Base-by-base conservation (phyloP, 37 sponge, comb jelly and placozoan genomes). In the Mnemiopsis leidyi region DNA sequence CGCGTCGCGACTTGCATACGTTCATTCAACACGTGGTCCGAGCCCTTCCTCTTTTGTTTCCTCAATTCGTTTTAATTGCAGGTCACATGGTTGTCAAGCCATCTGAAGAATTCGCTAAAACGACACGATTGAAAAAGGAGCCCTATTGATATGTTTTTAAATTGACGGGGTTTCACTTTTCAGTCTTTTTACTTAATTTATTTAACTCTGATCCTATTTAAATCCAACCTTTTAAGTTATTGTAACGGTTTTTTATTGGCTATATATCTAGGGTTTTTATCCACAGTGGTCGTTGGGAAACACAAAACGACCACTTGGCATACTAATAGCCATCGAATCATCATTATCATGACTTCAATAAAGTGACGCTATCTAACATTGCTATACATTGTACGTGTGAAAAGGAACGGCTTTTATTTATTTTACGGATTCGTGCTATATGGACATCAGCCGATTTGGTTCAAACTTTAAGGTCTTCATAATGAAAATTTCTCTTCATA, bases 181-280 rank as follows among this genome's bases (percentile, higher is more conserved):
- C 61, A 48, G 61, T 48, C 61, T 48, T 48, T 48, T 48, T 48
- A 48, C 61, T 18, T 48, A 48, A 48, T 48, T 48, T 48, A 48
- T 48, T 48, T 48, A 48, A 48, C 61, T 48, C 61, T 48, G 61
- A 48, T 48, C 61, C 61, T 48, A 48, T 48, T 48, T 48, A 48
- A 48, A 48, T 48, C 61, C 13, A 48, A 48, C 61, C 13, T 48
- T 48, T 48, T 77, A 77, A 77, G 26, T 77, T 77, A 77, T 77
- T 77, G 35, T 48, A 28, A 77, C 79, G 35, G 79, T 77, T 77
- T 77, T 77, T 26, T 77, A 77, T 77, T 69, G 79, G 79, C 34
- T 34, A 33, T 31, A 77, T 77, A 33, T 34, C 79, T 77, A 34
- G 79, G 79, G 34, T 77, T 77, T 77, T 77, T n/a, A n/a, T n/a